These are phyloP conservation scores for Vireo altiloquus DNA, from an alignment of 2,113 vertebrate species.

Conservation along the genomic window DNA sequence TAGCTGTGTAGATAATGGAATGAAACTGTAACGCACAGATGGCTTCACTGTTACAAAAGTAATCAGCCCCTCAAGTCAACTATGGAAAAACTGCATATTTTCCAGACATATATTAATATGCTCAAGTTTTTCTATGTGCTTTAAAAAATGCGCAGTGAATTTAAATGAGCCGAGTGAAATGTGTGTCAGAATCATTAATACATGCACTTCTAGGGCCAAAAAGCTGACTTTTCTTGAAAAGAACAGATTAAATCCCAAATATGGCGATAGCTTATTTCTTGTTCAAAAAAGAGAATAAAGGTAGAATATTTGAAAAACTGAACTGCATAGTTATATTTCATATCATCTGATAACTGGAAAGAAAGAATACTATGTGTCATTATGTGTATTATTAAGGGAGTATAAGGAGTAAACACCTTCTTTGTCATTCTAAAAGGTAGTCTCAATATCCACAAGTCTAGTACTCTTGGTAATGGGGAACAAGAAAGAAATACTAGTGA, in stretches of 20 bases:
- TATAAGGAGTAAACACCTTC: too few relatives aligned
- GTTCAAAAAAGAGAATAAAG: neutral
- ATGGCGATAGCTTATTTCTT: neutral
- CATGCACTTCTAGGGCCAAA: neutral
- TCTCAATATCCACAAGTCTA: neutral
- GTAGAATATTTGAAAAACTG: neutral
- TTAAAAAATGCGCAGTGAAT: neutral
- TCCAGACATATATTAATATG: neutral
- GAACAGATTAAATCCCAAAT: neutral
- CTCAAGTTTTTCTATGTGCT: neutral
- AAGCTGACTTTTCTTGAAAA: neutral
- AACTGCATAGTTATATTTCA: neutral
- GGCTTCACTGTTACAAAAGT: slow-evolving; percentile 28
- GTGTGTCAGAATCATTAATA: neutral
- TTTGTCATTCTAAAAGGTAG: neutral
- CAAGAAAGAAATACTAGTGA: neutral
- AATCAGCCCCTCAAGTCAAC: slow-evolving; percentile 23
- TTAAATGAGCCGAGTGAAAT: neutral
- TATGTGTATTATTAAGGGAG: neutral
- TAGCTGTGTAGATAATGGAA: neutral
- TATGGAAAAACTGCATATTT: slow-evolving; percentile 7
- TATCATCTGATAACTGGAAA: neutral
- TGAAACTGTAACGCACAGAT: neutral
- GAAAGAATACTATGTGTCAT: neutral
- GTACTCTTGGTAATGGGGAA: neutral